Evolutionary conservation across 2,888 invertebrate genomes (phyloP).

Genomic region (Sarcophaga caerulescens): DNA sequence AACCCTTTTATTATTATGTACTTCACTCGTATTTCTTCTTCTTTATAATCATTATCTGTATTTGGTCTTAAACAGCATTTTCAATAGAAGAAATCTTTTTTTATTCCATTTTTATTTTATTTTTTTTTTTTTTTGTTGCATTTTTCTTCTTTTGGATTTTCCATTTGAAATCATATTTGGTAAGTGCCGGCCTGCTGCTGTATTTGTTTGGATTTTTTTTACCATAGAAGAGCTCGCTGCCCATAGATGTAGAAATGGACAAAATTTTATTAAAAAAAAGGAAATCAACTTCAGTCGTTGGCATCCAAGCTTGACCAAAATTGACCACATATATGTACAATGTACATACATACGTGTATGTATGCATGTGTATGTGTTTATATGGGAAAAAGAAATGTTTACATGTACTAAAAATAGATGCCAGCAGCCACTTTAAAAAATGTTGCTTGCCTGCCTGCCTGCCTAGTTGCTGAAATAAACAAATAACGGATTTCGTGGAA

Average conservation of each 20-base stretch:
- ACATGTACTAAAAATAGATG: neutral
- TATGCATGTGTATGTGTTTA: too few species aligned
- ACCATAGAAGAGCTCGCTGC: neutral
- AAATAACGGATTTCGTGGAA: too few species aligned
- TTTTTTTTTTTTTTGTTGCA: too few species aligned
- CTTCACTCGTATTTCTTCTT: conserved; percentile 2
- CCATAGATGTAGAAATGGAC: neutral
- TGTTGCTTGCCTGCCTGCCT: too few species aligned
- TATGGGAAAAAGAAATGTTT: too few species aligned
- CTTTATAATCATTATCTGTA: conserved; percentile 48
- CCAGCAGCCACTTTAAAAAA: neutral
- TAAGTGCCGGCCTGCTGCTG: neutral
- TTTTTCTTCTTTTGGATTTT: neutral
- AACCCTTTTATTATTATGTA: too few species aligned
- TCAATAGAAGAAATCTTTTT: conserved; percentile 14
- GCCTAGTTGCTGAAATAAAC: too few species aligned
- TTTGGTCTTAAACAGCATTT: conserved; percentile 59
- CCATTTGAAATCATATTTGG: conserved; percentile 1
- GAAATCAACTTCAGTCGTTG: conserved; percentile 3
- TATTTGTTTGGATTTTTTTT: neutral
- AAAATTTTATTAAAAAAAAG: neutral
- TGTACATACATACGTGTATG: too few species aligned
- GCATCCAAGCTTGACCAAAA: conserved; percentile 5
- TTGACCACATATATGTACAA: too few species aligned
- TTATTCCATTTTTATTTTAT: too few species aligned